phyloP scores from a whole-genome alignment of 2,797 vertebrate species.

The Sebastes goodei region DNA sequence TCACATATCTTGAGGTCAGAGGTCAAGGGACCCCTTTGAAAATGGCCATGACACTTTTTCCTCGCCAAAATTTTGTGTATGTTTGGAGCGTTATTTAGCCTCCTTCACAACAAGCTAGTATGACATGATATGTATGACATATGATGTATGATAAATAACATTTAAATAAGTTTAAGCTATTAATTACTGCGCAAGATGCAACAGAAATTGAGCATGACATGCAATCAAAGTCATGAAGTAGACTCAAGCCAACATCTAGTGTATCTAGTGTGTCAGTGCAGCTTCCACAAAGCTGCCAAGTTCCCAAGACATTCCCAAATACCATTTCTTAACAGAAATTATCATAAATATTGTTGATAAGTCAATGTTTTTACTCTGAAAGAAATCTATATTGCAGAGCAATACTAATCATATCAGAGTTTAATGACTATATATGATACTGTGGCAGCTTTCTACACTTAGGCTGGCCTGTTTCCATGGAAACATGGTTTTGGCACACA shows the following conservation, averaged over 20 bases:
- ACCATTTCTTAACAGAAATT: background rate
- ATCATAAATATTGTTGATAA: background rate
- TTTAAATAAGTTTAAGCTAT: background rate
- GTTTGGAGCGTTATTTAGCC: too few species aligned
- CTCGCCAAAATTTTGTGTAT: too few species aligned
- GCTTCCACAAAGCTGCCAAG: background rate
- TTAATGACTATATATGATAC: conserved; percentile 61
- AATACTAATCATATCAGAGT: conserved; percentile 63
- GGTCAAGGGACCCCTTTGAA: too few species aligned
- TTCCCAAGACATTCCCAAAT: conserved; percentile 4
- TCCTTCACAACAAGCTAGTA: too few species aligned
- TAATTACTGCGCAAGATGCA: background rate
- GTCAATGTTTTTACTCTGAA: background rate
- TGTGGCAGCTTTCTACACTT: conserved; percentile 64
- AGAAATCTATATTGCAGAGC: background rate
- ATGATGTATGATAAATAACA: background rate
- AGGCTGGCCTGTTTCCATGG: conserved; percentile 75
- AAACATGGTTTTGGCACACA: conserved; percentile 74
- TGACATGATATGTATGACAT: too few species aligned
- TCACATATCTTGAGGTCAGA: too few species aligned
- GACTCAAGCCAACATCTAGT: background rate
- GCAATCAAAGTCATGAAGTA: background rate
- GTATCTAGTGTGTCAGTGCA: background rate
- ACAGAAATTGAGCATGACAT: background rate
- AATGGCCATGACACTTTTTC: too few species aligned